Conservation (phyloP, 1,140 invertebrate genomes). For the Lepidurus apus region DNA sequence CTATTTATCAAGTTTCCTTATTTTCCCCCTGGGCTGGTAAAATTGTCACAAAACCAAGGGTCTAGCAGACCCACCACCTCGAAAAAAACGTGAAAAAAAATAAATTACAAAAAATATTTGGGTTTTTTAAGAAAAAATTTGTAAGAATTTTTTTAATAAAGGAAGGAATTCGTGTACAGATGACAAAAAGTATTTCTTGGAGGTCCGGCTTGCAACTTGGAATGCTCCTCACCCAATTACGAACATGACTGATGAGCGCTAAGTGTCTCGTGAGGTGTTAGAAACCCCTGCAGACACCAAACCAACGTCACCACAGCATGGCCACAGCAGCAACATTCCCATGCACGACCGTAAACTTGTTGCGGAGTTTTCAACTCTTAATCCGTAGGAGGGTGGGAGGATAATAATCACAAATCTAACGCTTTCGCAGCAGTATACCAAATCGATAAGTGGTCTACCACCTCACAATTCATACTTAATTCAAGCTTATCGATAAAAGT, state of each 20-base stretch:
- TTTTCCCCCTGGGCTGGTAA: background rate
- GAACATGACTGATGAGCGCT: slow-evolving; percentile 14
- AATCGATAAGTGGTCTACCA: slow-evolving; percentile 5
- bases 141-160: too few species aligned
- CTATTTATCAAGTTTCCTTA: background rate
- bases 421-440: background rate
- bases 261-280: slow-evolving; percentile 19
- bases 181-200: too few species aligned
- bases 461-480: background rate
- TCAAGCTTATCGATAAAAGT: background rate
- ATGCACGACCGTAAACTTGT: slow-evolving; percentile 6
- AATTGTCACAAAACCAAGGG: background rate
- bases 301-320: background rate
- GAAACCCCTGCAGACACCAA: slow-evolving; percentile 12
- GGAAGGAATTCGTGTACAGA: too few species aligned
- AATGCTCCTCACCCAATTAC: background rate
- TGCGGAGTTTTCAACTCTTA: background rate
- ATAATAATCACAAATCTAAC: background rate
- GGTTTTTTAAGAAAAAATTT: too few species aligned
- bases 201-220: background rate
- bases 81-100: background rate
- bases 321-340: background rate
- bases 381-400: background rate
- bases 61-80: background rate
- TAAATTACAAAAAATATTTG: too few species aligned